These are phyloP conservation scores for Amphiprion percula DNA, from an alignment of 2,113 vertebrate genomes.

Conservation along the genomic window DNA sequence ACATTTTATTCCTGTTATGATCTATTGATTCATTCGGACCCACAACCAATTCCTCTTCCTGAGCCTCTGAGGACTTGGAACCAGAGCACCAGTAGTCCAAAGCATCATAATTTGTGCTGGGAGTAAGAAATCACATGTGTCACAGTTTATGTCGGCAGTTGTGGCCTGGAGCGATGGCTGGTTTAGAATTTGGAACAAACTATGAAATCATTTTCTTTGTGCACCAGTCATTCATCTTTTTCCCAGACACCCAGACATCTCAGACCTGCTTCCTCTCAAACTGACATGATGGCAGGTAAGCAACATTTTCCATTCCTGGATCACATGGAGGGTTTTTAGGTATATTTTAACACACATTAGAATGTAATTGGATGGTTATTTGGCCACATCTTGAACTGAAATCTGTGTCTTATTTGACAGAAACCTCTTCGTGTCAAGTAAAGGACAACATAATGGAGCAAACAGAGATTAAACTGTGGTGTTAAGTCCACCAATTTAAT, in stretches of 20 bases:
- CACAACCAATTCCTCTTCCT: conserved; percentile 55
- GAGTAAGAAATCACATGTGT: conserved; percentile 81
- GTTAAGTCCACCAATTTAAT: conserved; percentile 42
- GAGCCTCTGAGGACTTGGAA: conserved; percentile 45
- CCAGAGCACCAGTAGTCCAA: conserved; percentile 76
- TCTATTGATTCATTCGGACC: conserved; percentile 51
- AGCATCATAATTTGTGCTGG: conserved; percentile 74
- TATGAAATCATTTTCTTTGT: conserved; percentile 79
- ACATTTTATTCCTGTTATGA: conserved; percentile 38
- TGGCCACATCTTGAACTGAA: conserved; percentile 57
- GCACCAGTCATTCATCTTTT: conserved; percentile 81
- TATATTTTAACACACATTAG: conserved; percentile 66
- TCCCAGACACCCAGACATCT: conserved; percentile 71
- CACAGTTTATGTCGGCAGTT: conserved; percentile 79
- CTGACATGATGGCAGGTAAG: conserved; percentile 77
- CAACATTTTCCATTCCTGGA: conserved; percentile 65
- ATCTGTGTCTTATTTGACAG: conserved; percentile 53
- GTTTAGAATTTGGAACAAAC: conserved; percentile 78
- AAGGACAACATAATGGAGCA: conserved; percentile 55
- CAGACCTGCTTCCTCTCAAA: conserved; percentile 82
- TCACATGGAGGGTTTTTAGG: conserved; percentile 37
- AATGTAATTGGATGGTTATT: conserved; percentile 53
- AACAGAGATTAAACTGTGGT: conserved; percentile 48
- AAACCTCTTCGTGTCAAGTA: conserved; percentile 46
- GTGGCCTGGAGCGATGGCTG: conserved; percentile 72